Conservation (phyloP, 2,888 invertebrate species). For the Limnephilus marmoratus region DNA sequence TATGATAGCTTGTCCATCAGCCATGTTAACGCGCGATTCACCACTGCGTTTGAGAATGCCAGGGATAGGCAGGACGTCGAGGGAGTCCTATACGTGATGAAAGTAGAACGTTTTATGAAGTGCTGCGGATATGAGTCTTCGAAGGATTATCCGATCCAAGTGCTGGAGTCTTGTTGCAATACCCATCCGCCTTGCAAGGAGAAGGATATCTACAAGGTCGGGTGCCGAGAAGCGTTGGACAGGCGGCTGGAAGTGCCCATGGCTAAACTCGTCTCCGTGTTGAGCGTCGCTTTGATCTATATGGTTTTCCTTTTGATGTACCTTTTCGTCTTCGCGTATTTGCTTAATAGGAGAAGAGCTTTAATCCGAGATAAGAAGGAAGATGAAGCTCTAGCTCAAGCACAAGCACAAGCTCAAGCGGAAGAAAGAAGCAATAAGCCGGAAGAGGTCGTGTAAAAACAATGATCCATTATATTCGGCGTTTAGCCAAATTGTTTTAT, state of each 20-base stretch:
- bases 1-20: not conserved
- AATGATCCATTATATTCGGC: not conserved
- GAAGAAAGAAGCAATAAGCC: not conserved
- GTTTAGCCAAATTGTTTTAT: too few species aligned
- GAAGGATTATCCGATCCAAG: not conserved
- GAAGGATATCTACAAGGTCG: not conserved
- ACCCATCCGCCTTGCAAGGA: not conserved
- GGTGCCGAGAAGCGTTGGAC: constrained; percentile 10
- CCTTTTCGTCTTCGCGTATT: not conserved
- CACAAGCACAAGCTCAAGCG: not conserved
- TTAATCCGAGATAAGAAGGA: not conserved
- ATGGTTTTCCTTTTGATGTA: not conserved
- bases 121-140: constrained; percentile 18
- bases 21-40: not conserved
- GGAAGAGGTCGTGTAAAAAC: not conserved
- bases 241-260: not conserved
- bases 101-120: not conserved
- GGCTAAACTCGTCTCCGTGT: not conserved
- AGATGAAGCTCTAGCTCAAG: not conserved
- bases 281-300: not conserved
- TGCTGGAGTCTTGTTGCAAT: not conserved
- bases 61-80: not conserved
- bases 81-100: not conserved
- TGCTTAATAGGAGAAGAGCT: not conserved
- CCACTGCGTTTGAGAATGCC: not conserved